Evolutionary conservation across 53 echinoderm and acorn worm genomes (phyloP), one percentile per base, ranked within the genome.

Genomic region (Crossaster papposus): DNA sequence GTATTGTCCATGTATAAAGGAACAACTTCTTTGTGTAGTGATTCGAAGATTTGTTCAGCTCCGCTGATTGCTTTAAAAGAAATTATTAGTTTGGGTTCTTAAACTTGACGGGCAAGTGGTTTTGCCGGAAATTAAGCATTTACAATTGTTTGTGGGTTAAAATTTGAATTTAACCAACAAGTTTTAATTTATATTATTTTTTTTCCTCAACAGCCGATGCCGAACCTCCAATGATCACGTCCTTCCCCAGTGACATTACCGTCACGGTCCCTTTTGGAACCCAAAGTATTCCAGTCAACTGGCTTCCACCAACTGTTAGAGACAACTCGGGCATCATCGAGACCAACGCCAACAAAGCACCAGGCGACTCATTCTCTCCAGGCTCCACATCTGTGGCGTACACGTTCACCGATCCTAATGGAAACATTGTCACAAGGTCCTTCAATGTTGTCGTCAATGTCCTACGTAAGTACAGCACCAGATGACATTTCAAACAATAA

Each of bases 371-470:
- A 36, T 94, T 91, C 74, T 72, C 65, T 2, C 52, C 92, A 20
- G 92, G 92, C 37, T 65, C 78, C 31, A 85, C 80, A 1, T 65
- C 36, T 6, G 94, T 94, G 51, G 81, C 90, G 20, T 94, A 94
- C 82, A 94, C 88, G 10, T 94, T 94, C 51, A 81, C 77, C 24
- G 94, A 94, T 77, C 75, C 74, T 17, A 80, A 86, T 12, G 94
- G 92, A 52, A 94, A 94, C 83, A 65, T 53, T 44, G 92, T 65
- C 6, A 31, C 14, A 0, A 81, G 90, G 55, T 9, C 79, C 22
- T 94, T 92, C 74, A 81, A 38, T 14, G 90, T 94, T 3, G 79
- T 51, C 3, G 50, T 94, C 9, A 70, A 29, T 33, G 92, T 65
- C 14, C 82, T 82, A 14, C 38, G 82, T 82, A 65, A 82, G 82